These are phyloP conservation scores for Gerris buenoi DNA, from an alignment of 1,140 invertebrate genomes.

Conservation along the genomic window DNA sequence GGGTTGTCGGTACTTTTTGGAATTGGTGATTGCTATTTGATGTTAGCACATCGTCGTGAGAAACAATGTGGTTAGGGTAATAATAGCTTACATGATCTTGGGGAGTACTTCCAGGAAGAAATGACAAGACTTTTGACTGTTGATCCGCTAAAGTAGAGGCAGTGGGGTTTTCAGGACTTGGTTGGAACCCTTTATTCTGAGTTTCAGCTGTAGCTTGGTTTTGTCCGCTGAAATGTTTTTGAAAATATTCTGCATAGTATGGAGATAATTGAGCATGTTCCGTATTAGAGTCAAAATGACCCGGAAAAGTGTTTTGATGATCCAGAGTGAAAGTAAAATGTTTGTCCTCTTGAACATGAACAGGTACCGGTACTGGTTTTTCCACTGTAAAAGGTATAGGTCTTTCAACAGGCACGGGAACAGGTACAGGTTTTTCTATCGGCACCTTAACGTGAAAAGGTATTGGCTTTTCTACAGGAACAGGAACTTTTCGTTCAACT, in stretches of 20 bases:
- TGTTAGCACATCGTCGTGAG: neutral
- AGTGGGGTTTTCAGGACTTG: neutral
- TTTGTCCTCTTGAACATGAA: neutral
- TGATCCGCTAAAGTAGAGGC: neutral
- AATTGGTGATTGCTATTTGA: neutral
- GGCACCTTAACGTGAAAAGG: slow-evolving; percentile 45
- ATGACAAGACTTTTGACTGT: neutral
- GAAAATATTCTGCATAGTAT: neutral
- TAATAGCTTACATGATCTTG: neutral
- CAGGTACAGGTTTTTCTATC: slow-evolving; percentile 34
- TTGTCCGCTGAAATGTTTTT: neutral
- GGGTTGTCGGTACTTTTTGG: neutral
- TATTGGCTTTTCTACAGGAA: slow-evolving; percentile 47
- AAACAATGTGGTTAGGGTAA: neutral
- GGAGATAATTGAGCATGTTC: neutral
- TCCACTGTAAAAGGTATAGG: slow-evolving; percentile 24
- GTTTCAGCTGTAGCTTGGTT: neutral
- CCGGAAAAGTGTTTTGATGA: neutral
- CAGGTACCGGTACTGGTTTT: slow-evolving; percentile 29
- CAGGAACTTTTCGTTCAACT: slow-evolving; percentile 26
- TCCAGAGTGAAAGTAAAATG: neutral
- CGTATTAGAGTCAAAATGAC: neutral
- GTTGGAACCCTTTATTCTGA: neutral
- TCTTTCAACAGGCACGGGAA: slow-evolving; percentile 34
- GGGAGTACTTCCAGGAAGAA: neutral